Evolutionary conservation across 2,888 invertebrate genomes (phyloP).

Genomic region (Lepidochrysops patricia): DNA sequence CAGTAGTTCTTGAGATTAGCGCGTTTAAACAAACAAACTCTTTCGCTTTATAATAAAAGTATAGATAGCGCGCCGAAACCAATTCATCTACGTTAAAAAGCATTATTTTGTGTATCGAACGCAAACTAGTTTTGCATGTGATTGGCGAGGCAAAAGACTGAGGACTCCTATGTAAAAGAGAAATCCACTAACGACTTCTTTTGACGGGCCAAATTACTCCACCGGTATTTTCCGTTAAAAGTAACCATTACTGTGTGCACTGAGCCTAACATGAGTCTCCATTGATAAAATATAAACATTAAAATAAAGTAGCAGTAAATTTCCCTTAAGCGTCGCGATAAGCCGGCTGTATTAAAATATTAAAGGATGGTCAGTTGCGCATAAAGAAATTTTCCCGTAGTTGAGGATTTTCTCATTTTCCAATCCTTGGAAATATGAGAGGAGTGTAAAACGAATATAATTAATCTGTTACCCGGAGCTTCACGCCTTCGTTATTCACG

Average conservation of each 20-base stretch:
- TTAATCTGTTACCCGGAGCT: not conserved
- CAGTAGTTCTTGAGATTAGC: too few species aligned
- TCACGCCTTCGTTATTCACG: not conserved
- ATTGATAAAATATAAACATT: not conserved
- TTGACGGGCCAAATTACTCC: too few species aligned
- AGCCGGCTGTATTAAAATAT: constrained; percentile 2
- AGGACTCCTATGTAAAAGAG: too few species aligned
- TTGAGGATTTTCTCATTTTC: not conserved
- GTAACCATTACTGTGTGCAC: not conserved
- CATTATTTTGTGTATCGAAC: too few species aligned
- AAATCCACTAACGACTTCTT: too few species aligned
- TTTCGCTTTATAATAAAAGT: too few species aligned
- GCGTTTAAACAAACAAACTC: too few species aligned
- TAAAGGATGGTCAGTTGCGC: not conserved
- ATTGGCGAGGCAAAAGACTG: too few species aligned
- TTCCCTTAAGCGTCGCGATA: not conserved
- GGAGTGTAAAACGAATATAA: not conserved
- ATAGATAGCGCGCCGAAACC: too few species aligned
- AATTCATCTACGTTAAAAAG: too few species aligned
- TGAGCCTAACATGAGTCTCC: not conserved
- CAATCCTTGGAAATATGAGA: not conserved
- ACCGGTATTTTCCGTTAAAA: too few species aligned
- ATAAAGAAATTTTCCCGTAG: not conserved
- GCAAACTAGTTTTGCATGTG: too few species aligned
- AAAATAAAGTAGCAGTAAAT: not conserved